Conservation (phyloP, 2,113 vertebrate species). For the Tinamus guttatus region DNA sequence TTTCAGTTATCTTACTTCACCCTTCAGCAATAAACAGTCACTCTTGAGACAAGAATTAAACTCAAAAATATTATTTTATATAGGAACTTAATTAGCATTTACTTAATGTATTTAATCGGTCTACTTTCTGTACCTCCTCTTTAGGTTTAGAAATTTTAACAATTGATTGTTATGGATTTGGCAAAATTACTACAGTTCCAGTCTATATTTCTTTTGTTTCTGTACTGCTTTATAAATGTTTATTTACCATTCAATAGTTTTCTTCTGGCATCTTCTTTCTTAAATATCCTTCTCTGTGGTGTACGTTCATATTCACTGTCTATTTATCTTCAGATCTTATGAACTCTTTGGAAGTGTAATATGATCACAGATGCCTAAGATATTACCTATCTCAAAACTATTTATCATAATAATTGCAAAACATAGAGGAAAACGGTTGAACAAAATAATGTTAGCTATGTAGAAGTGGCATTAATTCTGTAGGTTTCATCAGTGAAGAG, state of each 20-base stretch:
- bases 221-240: background rate
- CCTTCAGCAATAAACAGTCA: background rate
- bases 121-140: background rate
- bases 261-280: background rate
- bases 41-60: background rate
- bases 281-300: background rate
- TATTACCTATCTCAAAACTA: background rate
- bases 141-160: background rate
- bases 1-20: background rate
- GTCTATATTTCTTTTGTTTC: background rate
- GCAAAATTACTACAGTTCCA: background rate
- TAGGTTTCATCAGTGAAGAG: background rate
- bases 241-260: background rate
- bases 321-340: background rate
- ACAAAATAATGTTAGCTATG: background rate
- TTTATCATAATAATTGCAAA: background rate
- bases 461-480: background rate
- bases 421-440: background rate
- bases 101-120: background rate
- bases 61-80: background rate
- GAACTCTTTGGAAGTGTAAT: background rate
- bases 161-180: background rate
- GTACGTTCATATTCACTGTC: background rate
- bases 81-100: background rate
- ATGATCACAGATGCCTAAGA: background rate